Conservation (phyloP, 2,888 invertebrate species). For the Andrena minutula region DNA sequence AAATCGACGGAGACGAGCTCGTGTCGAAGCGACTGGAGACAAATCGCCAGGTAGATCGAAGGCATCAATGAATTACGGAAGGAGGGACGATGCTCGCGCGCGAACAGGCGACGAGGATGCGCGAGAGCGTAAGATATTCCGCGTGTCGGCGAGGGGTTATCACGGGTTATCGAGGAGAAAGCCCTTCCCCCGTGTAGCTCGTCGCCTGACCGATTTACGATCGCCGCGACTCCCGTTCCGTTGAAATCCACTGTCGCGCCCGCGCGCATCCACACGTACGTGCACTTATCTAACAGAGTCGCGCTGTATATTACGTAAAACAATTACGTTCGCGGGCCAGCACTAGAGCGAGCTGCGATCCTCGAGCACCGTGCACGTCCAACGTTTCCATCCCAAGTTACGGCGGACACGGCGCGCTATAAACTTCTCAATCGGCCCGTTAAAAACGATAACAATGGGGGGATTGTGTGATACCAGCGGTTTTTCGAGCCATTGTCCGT, state of each 20-base stretch:
- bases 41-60: constrained; percentile 41
- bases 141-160: constrained; percentile 59
- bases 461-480: constrained; percentile 23
- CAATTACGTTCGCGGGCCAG: constrained; percentile 33
- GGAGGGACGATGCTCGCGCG: constrained; percentile 35
- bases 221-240: constrained; percentile 49
- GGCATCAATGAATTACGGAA: constrained; percentile 47
- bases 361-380: constrained; percentile 1
- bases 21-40: constrained; percentile 17
- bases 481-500: constrained; percentile 24
- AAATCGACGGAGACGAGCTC: not conserved
- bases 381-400: constrained; percentile 16
- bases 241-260: constrained; percentile 39
- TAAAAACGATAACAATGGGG: constrained; percentile 39
- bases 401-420: constrained; percentile 17
- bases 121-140: constrained; percentile 50
- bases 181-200: constrained; percentile 54
- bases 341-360: constrained; percentile 17
- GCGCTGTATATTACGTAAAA: constrained; percentile 41
- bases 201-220: constrained; percentile 59
- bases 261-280: not conserved
- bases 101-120: constrained; percentile 62
- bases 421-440: constrained; percentile 25
- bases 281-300: constrained; percentile 13
- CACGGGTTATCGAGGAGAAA: constrained; percentile 72